phyloP scores from a whole-genome alignment of 2,113 vertebrate species.

The Climacteris rufus region DNA sequence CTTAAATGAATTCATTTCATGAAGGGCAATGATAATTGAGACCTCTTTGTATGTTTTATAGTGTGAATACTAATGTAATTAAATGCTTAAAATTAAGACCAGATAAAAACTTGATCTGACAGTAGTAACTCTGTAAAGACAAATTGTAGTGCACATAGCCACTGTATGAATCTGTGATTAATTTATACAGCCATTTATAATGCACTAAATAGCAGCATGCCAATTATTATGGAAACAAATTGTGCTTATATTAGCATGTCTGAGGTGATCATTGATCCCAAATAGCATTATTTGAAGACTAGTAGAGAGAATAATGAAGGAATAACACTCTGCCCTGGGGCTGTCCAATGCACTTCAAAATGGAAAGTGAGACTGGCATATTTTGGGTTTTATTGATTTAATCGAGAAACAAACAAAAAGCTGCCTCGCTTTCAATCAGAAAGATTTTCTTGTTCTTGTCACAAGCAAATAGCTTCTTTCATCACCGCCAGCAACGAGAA shows the following conservation, averaged over 20 bases:
- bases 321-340: constrained; percentile 19
- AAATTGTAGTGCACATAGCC: constrained; percentile 29
- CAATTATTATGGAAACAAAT: constrained; percentile 56
- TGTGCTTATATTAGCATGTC: constrained; percentile 42
- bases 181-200: constrained; percentile 48
- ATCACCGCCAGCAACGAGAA: background rate
- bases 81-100: constrained; percentile 61
- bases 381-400: constrained; percentile 34
- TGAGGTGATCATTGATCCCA: constrained; percentile 39
- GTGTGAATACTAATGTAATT: constrained; percentile 61
- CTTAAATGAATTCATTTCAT: constrained; percentile 55
- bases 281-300: constrained; percentile 13
- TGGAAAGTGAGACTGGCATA: constrained; percentile 11
- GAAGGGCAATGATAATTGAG: constrained; percentile 49
- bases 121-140: constrained; percentile 36
- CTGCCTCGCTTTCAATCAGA: background rate
- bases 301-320: constrained; percentile 23
- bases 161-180: constrained; percentile 43
- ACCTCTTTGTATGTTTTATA: constrained; percentile 41
- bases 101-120: constrained; percentile 65
- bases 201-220: constrained; percentile 42
- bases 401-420: background rate
- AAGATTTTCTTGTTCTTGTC: constrained; percentile 16
- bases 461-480: constrained; percentile 13
- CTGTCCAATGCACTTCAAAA: background rate